These are phyloP conservation scores for Phymorhynchus buccinoides DNA, from an alignment of 1,140 invertebrate species.

Conservation along the genomic window DNA sequence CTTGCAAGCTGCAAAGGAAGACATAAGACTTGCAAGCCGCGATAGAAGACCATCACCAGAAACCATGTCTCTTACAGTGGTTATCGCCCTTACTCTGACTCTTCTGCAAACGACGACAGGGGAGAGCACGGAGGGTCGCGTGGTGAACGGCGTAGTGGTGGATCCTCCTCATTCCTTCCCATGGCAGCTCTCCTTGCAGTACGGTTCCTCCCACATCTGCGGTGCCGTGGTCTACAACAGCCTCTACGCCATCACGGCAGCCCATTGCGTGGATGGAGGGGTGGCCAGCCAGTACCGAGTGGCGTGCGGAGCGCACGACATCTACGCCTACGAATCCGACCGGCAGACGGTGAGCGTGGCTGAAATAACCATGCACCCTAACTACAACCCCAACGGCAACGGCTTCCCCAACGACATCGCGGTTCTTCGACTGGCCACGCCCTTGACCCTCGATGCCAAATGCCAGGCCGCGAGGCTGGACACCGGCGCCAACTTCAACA, in stretches of 20 bases:
- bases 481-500: constrained; percentile 17
- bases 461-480: constrained; percentile 31
- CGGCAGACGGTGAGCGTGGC: not conserved
- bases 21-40: too few relatives aligned
- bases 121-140: not conserved
- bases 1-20: too few relatives aligned
- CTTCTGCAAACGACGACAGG: not conserved
- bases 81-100: not conserved
- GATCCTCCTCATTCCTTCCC: not conserved
- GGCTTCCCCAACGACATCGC: constrained; percentile 50
- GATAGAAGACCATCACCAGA: not conserved
- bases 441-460: not conserved
- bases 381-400: constrained; percentile 41
- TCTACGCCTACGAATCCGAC: not conserved
- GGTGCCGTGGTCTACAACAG: constrained; percentile 28
- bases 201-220: not conserved
- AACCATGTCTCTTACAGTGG: not conserved
- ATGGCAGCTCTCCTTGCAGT: not conserved
- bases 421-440: constrained; percentile 23
- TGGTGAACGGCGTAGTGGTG: not conserved
- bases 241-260: constrained; percentile 19
- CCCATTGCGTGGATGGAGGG: constrained; percentile 3
- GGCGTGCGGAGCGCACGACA: constrained; percentile 11
- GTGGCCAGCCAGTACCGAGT: constrained; percentile 6
- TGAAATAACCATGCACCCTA: constrained; percentile 29